These are phyloP conservation scores for Etheostoma spectabile DNA, from an alignment of 2,113 vertebrate species.

Conservation along the genomic window DNA sequence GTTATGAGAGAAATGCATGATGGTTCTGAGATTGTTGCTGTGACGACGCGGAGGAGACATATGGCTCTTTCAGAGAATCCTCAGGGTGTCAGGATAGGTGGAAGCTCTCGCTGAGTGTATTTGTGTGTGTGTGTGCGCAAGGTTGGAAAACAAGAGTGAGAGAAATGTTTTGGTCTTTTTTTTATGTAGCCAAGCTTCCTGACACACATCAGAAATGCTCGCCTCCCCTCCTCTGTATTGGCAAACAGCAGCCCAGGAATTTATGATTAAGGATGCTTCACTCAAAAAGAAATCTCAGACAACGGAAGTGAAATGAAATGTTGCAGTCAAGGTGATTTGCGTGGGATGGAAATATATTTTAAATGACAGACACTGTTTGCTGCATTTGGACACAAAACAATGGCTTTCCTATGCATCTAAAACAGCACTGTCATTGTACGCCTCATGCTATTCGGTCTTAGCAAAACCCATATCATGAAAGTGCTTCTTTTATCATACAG, in stretches of 20 bases:
- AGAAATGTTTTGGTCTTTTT: constrained; percentile 24
- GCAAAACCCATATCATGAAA: background rate
- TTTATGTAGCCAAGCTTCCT: constrained; percentile 14
- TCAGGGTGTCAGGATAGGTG: constrained; percentile 65
- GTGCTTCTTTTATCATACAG: background rate
- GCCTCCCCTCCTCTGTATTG: constrained; percentile 17
- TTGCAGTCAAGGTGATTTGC: constrained; percentile 40
- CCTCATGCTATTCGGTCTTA: background rate
- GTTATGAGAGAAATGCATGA: constrained; percentile 57
- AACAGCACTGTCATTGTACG: constrained; percentile 33
- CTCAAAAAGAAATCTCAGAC: constrained; percentile 1
- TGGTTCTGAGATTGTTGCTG: constrained; percentile 70
- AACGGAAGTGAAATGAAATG: constrained; percentile 52
- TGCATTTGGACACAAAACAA: constrained; percentile 30
- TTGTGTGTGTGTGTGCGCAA: constrained; percentile 32
- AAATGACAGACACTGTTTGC: constrained; percentile 48
- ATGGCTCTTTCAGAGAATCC: constrained; percentile 66
- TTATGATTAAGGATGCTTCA: constrained; percentile 31
- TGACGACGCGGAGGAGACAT: constrained; percentile 69
- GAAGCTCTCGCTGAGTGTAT: constrained; percentile 53
- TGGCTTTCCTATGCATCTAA: constrained; percentile 27
- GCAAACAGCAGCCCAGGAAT: constrained; percentile 44
- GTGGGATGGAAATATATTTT: constrained; percentile 57
- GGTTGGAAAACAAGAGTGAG: constrained; percentile 16
- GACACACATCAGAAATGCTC: constrained; percentile 13